Percentiles rank a stretch among this genome's conserved stretches.
phyloP scores from a whole-genome alignment of 1,140 invertebrate species.

The Arion vulgaris region DNA sequence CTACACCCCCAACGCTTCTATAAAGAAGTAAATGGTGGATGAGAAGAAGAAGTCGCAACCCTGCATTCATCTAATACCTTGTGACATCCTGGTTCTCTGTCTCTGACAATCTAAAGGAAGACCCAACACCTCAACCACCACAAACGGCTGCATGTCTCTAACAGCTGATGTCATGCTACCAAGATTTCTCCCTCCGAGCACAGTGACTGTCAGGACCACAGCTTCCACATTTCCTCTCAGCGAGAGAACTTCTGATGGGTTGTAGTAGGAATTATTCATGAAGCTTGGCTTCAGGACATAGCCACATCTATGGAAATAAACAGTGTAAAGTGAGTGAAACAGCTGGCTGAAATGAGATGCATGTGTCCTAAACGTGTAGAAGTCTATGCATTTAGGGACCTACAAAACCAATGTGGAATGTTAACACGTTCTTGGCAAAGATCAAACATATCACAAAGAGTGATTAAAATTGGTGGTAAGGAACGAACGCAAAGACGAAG shows the following conservation, averaged over 20 bases:
- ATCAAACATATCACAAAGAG: no score
- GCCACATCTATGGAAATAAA: slow-evolving; percentile 79
- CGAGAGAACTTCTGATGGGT: slow-evolving; percentile 80
- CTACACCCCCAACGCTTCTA: no score
- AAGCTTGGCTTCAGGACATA: slow-evolving; percentile 95
- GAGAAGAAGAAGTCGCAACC: no score
- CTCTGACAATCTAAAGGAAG: slow-evolving; percentile 84
- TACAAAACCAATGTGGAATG: no score
- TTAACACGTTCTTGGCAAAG: no score
- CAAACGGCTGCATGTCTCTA: slow-evolving; percentile 88
- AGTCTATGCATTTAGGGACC: no score
- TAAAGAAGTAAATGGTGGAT: no score
- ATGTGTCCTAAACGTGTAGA: no score
- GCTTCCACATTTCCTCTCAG: slow-evolving; percentile 77
- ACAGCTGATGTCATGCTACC: slow-evolving; percentile 81
- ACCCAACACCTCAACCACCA: slow-evolving; percentile 93
- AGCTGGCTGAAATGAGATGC: no score
- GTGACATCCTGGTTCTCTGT: slow-evolving; percentile 30
- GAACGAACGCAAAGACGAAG: no score
- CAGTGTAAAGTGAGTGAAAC: not conserved
- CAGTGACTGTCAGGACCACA: slow-evolving; percentile 79
- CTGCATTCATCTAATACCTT: not conserved
- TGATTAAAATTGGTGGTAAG: no score
- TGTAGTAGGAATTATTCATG: slow-evolving; percentile 87
- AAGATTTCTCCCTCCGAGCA: slow-evolving; percentile 92